Percentiles rank a stretch among this genome's conserved stretches.
Evolutionary conservation across 2,113 vertebrate species (phyloP).

Genomic region (Pitta sordida): DNA sequence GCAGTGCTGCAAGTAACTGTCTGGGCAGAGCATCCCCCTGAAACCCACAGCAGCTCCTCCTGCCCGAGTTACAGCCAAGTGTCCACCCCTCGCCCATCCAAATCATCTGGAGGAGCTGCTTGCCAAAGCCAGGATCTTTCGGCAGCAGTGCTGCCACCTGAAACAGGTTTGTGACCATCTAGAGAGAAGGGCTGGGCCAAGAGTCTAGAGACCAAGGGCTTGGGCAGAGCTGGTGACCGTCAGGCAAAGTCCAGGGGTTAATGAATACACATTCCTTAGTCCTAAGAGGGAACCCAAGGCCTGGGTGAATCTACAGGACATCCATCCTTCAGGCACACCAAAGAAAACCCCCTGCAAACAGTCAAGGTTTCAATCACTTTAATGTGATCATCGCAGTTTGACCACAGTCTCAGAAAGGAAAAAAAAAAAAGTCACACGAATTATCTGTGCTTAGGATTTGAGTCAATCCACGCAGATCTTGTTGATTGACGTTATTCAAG

Average conservation of each 20-base stretch:
- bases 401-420: conserved; percentile 29
- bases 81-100: background rate
- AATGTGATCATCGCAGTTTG: conserved; percentile 58
- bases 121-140: background rate
- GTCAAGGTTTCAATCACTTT: conserved; percentile 40
- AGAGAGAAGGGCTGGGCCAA: background rate
- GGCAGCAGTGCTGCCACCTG: background rate
- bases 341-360: conserved; percentile 41
- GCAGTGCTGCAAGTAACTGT: background rate
- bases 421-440: background rate
- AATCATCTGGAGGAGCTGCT: background rate
- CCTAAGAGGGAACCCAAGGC: background rate
- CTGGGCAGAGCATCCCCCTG: background rate
- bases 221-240: background rate
- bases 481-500: background rate
- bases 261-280: background rate
- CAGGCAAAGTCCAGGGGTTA: background rate
- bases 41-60: background rate
- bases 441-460: conserved; percentile 40
- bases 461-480: conserved; percentile 27
- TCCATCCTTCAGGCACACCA: background rate
- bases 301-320: background rate
- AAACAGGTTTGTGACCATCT: background rate
- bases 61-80: background rate
- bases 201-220: rapidly evolving